phyloP scores from a whole-genome alignment of 1,140 invertebrate genomes.

The Lasaia peninsularis region DNA sequence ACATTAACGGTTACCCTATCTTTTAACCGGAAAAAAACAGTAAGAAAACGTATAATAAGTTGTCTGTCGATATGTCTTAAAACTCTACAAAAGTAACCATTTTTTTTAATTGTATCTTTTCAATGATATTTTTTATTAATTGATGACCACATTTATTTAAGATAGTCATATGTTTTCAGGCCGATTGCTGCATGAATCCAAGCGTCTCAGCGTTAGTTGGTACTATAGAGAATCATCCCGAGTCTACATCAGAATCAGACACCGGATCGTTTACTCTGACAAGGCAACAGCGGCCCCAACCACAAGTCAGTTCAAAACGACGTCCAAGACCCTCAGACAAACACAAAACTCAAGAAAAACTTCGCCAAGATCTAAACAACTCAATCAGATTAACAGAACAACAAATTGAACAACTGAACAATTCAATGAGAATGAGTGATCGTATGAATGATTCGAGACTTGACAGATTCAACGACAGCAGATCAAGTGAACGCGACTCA shows the following conservation, averaged over 20 bases:
- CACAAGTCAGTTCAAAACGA: conserved; percentile 61
- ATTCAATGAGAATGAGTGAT: conserved; percentile 48
- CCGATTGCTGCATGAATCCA: conserved; percentile 67
- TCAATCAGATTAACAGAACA: conserved; percentile 52
- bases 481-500: conserved; percentile 26
- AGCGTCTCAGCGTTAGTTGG: conserved; percentile 68
- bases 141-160: too few species aligned
- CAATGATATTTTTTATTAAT: too few species aligned
- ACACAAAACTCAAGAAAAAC: conserved; percentile 46
- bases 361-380: conserved; percentile 47
- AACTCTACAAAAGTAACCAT: too few species aligned
- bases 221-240: conserved; percentile 70
- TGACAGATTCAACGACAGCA: conserved; percentile 11
- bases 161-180: conserved; percentile 33
- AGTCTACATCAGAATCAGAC: conserved; percentile 71
- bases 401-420: conserved; percentile 60
- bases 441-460: conserved; percentile 34
- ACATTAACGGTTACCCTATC: too few species aligned
- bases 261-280: conserved; percentile 62
- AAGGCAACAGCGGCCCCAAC: conserved; percentile 58
- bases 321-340: conserved; percentile 48
- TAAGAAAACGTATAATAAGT: too few species aligned
- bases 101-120: too few species aligned
- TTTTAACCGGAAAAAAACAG: too few species aligned
- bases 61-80: too few species aligned